A percentile compares a stretch with the other conserved stretches of the same genome.
These are phyloP conservation scores for Mustela lutreola DNA, from an alignment of 2,113 vertebrate genomes.

Conservation along the genomic window DNA sequence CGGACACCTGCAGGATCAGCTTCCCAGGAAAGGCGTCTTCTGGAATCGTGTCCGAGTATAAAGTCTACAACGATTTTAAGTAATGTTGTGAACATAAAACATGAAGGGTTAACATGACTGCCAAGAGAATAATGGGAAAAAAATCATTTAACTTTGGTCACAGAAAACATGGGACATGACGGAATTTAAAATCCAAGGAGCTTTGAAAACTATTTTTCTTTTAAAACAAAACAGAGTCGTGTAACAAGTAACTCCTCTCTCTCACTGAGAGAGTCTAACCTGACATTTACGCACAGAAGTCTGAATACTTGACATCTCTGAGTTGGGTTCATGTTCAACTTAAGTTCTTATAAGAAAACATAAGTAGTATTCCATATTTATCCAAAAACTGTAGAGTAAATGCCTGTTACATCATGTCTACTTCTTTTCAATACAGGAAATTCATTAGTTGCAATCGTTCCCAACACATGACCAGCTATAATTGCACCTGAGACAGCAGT, in stretches of 20 bases:
- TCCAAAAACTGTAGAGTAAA: not conserved
- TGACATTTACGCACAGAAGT: not conserved
- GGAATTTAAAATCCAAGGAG: not conserved
- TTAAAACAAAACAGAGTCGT: not conserved
- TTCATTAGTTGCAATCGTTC: not conserved
- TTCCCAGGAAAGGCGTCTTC: constrained; percentile 94
- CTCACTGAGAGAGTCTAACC: not conserved
- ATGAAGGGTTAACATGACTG: not conserved
- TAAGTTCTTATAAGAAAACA: not conserved
- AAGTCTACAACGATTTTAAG: constrained; percentile 86
- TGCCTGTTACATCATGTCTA: not conserved
- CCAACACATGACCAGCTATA: not conserved
- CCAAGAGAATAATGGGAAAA: not conserved
- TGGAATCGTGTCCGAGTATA: constrained; percentile 93
- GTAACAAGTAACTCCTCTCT: not conserved
- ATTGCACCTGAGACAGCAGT: not conserved
- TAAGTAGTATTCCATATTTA: not conserved
- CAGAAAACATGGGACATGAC: not conserved
- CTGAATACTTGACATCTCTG: not conserved
- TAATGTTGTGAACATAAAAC: not conserved
- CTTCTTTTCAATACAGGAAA: not conserved
- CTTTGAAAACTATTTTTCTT: not conserved
- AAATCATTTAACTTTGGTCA: not conserved
- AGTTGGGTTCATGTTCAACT: not conserved
- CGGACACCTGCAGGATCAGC: constrained; percentile 94